These are phyloP conservation scores for Peucedramus taeniatus DNA, from an alignment of 2,113 vertebrate species.

Conservation along the genomic window DNA sequence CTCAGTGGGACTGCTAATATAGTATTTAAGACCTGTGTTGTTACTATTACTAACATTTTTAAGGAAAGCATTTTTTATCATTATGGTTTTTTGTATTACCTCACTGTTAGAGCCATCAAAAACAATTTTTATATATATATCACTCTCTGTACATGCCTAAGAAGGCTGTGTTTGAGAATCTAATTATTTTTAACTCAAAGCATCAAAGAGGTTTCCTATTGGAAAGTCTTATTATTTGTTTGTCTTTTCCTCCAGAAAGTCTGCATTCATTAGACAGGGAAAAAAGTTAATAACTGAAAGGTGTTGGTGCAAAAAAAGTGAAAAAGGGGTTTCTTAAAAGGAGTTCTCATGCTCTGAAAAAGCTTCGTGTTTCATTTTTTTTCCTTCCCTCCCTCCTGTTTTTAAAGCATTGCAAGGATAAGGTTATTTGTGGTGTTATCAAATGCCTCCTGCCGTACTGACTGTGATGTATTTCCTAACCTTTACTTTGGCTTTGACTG, in stretches of 20 bases:
- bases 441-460: conserved; percentile 41
- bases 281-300: conserved; percentile 26
- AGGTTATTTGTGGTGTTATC: conserved; percentile 45
- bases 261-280: conserved; percentile 29
- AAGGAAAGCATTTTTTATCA: background rate
- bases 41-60: background rate
- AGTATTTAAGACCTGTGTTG: background rate
- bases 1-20: background rate
- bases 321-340: background rate
- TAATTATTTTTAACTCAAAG: background rate
- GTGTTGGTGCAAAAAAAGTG: conserved; percentile 31
- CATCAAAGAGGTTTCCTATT: background rate
- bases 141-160: background rate
- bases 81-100: accelerated
- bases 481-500: conserved; percentile 53
- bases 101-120: background rate
- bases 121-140: background rate
- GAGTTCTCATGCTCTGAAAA: conserved; percentile 21
- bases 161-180: background rate
- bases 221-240: background rate
- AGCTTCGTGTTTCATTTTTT: conserved; percentile 16
- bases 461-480: conserved; percentile 55
- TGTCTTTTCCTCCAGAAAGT: background rate
- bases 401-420: conserved; percentile 42
- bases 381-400: background rate